Evolutionary conservation across 1,140 invertebrate species (phyloP), one percentile per base, ranked within the genome.

Genomic region (Drosophila pachea): DNA sequence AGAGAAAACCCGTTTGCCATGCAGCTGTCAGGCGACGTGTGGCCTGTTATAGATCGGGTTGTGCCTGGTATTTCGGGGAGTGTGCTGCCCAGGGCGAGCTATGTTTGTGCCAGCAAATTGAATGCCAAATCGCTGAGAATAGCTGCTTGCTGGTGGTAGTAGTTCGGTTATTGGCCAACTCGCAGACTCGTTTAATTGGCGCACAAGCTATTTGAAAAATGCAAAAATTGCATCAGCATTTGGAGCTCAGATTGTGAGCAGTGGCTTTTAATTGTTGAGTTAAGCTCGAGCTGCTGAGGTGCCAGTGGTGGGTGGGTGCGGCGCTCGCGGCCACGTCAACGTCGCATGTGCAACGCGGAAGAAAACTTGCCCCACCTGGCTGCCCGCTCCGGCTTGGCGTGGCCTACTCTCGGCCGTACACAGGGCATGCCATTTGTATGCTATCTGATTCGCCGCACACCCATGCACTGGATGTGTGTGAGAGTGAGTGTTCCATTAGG

Each of bases 291-390:
- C 76, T 81, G 71, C 74, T 86, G 22, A 22, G 22, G 22, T 22
- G 22, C 22, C 22, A 22, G 22, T 22, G 76, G 76, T 84, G 81
- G 76, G 81, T 81, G 81, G 81, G 81, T 84, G 82, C 62, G 77
- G 69, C 74, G 42, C 40, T 50, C 33, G 54, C 61, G 31, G 68
- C 74, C 45, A 68, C 59, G 67, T 62, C 43, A 71, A 55, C 68
- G 68, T 76, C 56, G 77, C 65, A 76, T 84, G 65, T 84, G 81
- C 81, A 84, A 84, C 76, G 81, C 81, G 81, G 81, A 84, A 84
- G 81, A 84, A 84, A 84, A 84, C 81, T 86, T 76, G 40, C 16
- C 35, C 7, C 3, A 0, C 14, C 22, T 22, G 45, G 35, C 12
- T 43, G 61, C 43, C 42, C 59, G 68, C 52, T 62, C 35, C 40